Evolutionary conservation across 2,888 invertebrate genomes (phyloP), one percentile per base, ranked within the genome.

Genomic region (Branchipolynoe longqiensis): DNA sequence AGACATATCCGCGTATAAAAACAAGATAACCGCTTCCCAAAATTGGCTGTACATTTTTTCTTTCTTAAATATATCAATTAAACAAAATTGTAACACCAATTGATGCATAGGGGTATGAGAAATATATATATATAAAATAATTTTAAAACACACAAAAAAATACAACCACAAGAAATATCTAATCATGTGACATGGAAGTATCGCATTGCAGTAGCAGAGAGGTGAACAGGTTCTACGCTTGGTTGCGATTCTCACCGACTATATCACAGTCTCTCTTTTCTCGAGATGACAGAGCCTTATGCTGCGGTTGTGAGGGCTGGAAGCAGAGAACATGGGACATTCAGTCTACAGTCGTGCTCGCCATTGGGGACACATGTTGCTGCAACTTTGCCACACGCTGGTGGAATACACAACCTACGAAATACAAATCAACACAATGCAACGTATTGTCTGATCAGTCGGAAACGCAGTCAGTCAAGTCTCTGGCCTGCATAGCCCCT

Each of bases 221-320:
- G 56, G 25, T n/a, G 18, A 12, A 56, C 3, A 6, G 8, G 31
- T 62, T 62, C 28, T 62, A 62, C 62, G 14, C 2, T 31, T 62
- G 3, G 22, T 62, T 62, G 38, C 4, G 31, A 73, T 78, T 78
- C 90, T 94, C 94, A 98, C 98, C 98, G 90, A 99, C 99, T 87
- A 99, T 97, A 94, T 98, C 97, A 94, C 99, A 99, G 94, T 99
- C 99, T 90, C 97, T 96, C 93, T 97, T 97, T 93, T 99, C 99
- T 89, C 97, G 96, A 84, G 97, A 96, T 1, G 98, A 97, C 12
- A 99, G 95, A 92, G 97, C 97, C 87, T 94, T 82, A 56, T 81
- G 83, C 40, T 59, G 58, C 31, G 85, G 56, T n/a, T 64, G 48
- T 38, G 85, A 28, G 48, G 85, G 85, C 85, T 85, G 85, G 31